These are phyloP conservation scores for Benitochromis conjunctus DNA, from an alignment of 2,113 vertebrate species.

Conservation along the genomic window DNA sequence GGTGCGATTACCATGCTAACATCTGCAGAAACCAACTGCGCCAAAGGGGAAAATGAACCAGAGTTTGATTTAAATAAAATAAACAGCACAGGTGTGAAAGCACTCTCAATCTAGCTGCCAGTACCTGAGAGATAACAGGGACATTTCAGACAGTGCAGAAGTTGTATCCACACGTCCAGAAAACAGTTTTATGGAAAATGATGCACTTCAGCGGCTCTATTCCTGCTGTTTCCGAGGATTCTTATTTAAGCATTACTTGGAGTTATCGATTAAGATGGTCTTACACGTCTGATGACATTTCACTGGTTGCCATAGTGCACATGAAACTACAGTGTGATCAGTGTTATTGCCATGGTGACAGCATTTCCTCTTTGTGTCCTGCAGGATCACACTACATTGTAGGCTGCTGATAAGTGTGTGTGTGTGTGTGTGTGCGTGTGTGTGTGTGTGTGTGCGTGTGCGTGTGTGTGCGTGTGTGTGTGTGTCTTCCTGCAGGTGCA, in stretches of 20 bases:
- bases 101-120: background rate
- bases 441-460: background rate
- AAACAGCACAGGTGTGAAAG: background rate
- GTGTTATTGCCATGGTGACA: conserved; percentile 53
- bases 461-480: background rate
- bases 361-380: conserved; percentile 38
- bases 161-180: background rate
- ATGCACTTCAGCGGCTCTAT: background rate
- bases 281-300: background rate
- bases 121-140: background rate
- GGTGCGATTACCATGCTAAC: background rate
- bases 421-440: background rate
- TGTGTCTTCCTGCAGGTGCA: background rate
- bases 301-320: conserved; percentile 14
- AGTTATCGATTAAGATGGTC: conserved; percentile 17
- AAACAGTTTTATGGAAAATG: background rate
- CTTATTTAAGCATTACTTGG: background rate
- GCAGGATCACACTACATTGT: conserved; percentile 15
- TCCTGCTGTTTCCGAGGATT: background rate
- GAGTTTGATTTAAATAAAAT: background rate
- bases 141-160: background rate
- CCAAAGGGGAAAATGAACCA: background rate
- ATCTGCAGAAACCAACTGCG: background rate
- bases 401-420: conserved; percentile 7
- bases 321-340: background rate